Base-by-base conservation (phyloP, 2,888 invertebrate species). In the Drosophila suboccidentalis region DNA sequence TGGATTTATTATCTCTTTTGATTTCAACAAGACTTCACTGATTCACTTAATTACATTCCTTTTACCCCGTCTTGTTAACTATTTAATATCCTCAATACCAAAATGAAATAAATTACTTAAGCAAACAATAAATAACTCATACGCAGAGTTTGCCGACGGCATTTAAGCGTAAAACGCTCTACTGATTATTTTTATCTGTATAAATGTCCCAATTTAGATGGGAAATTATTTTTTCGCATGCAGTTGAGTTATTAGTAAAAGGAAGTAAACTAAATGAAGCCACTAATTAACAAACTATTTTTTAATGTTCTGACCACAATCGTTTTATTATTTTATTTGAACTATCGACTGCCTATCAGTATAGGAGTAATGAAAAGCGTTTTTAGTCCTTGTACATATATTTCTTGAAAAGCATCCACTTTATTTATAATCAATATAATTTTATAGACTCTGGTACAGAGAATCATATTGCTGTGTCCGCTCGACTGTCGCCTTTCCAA, bases 81-180 rank as follows among this genome's bases (percentile, higher is more conserved):
- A 13, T 34, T 13, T 19, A 3, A 8, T 34, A 34, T 10, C 17
- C 6, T 17, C 29, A 29, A 13, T 17, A 41, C 17, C 11, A 8
- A 19, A 13, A 19, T 2, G 19, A 19, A 8, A 2, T 22, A n/a
- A 36, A 51, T 32, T 19, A 13, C 26, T 58, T 58, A 26, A 26
- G 1, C 49, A 43, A 34, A 36, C 55, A 15, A 57, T 77, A 83
- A 79, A 85, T 87, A 78, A 66, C 82, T 87, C 80, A 82, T 79
- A 75, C 75, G 82, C 86, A 82, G 78, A 63, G 44, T 80, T 47
- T 57, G 70, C 63, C 75, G 50, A 50, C 15, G 64, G 44, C 71
- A 74, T 61, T 81, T 76, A 54, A 76, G 49, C 53, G 55, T 55
- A 74, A 61, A 69, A 66, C 49, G 69, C 76, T 49, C 26, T 50